Base-by-base conservation (phyloP, 2,888 invertebrate species). In the Sphaerophoria rueppellii region DNA sequence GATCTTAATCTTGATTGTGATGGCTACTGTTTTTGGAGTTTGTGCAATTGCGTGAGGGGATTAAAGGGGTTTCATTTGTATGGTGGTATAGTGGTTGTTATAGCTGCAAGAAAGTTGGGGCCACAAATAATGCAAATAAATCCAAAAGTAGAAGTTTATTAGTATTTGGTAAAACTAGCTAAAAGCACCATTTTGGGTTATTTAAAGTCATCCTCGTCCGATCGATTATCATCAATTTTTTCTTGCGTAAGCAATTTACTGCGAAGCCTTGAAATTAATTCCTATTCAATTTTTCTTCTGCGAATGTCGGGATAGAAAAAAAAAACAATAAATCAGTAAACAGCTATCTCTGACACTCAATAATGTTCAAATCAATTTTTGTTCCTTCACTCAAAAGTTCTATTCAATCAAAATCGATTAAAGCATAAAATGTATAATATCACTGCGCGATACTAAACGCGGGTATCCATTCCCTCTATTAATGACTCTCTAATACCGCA, bases 371-470 rank as follows among this genome's bases (percentile, higher is more conserved):
- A 85, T 85, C 81, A 85, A 85, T 85, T 80, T 43, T 85, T 76
- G 76, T 69, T 76, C 76, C 70, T 70, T 70, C 67, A 75, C 54
- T 61, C 35, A 61, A 46, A 54, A 73, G 63, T 85, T 85, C 76
- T 80, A 81, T 81, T 85, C 85, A 85, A 85, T 85, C 85, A 85
- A 58, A 81, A 85, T 85, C 81, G 81, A 85, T 85, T 81, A 77
- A 81, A 70, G 32, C 85, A 57, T 55, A 14, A 34, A 72, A 69
- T 70, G 73, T 60, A 6, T 4, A 40, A 48, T 16, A 40, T 34
- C 35, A 7, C 14, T 35, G 40, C 37, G 5, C 9, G n/a, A 48
- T 48, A 35, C 37, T 67, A 69, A 69, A 76, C 54, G 34, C 14
- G 63, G 40, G 54, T 67, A 54, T 80, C 69, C 43, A 32, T 67